These are phyloP conservation scores for Pardosa pseudoannulata DNA, from an alignment of 2,888 invertebrate genomes.

Conservation along the genomic window DNA sequence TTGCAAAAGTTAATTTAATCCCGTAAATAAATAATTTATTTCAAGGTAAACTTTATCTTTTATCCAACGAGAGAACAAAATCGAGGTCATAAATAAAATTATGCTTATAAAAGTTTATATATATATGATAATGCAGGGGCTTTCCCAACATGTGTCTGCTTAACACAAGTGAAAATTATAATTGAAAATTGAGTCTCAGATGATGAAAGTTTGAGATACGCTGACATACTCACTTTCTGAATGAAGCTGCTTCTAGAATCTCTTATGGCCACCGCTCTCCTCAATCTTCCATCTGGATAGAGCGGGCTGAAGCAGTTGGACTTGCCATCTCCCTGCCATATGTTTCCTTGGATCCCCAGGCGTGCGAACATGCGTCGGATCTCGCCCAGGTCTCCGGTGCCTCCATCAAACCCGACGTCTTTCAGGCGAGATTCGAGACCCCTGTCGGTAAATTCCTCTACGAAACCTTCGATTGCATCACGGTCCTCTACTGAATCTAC, in stretches of 20 bases:
- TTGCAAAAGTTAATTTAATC: too few species aligned
- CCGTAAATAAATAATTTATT: too few species aligned
- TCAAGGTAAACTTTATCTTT: too few species aligned
- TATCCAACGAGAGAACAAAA: too few species aligned
- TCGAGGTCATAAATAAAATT: too few species aligned
- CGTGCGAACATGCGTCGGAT: slow-evolving; percentile 73
- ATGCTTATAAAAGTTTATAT: too few species aligned
- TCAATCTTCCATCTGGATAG: slow-evolving; percentile 72
- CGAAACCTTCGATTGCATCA: slow-evolving; percentile 36
- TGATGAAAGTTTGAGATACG: too few species aligned
- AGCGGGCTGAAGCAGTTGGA: slow-evolving; percentile 74
- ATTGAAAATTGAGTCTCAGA: too few species aligned
- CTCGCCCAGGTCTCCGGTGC: slow-evolving; percentile 70
- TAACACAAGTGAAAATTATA: too few species aligned
- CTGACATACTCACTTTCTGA: slow-evolving; percentile 62
- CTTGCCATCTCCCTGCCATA: slow-evolving; percentile 75
- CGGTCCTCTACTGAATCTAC: slow-evolving; percentile 4
- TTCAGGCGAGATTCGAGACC: slow-evolving; percentile 31
- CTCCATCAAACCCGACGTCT: slow-evolving; percentile 74
- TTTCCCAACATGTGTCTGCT: too few species aligned
- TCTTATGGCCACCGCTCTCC: slow-evolving; percentile 63
- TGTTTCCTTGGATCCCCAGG: slow-evolving; percentile 57
- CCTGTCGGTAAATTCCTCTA: slow-evolving; percentile 28
- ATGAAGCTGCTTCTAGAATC: slow-evolving; percentile 54
- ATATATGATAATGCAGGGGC: too few species aligned